Conservation (phyloP, 2,888 invertebrate species). For the Myopa tessellatipennis region DNA sequence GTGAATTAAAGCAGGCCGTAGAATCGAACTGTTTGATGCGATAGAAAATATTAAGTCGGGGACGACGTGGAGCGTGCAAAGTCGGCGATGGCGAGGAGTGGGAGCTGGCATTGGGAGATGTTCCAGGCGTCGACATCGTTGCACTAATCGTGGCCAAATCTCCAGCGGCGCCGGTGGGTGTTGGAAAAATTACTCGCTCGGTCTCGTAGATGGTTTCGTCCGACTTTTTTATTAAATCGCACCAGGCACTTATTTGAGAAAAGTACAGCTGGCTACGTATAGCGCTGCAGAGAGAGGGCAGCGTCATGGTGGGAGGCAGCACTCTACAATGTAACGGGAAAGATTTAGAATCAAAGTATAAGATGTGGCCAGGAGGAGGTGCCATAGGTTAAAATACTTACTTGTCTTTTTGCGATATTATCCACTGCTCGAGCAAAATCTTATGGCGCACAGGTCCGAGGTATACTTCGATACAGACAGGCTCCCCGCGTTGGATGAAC, state of each 20-base stretch:
- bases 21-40: slow-evolving; percentile 65
- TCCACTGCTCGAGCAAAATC: slow-evolving; percentile 68
- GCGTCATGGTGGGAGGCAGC: slow-evolving; percentile 75
- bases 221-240: slow-evolving; percentile 66
- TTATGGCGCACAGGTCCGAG: slow-evolving; percentile 66
- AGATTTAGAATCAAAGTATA: neutral
- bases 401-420: slow-evolving; percentile 66
- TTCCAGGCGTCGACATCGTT: slow-evolving; percentile 37
- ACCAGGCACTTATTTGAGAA: slow-evolving; percentile 96
- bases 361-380: neutral
- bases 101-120: slow-evolving; percentile 36
- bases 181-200: slow-evolving; percentile 65
- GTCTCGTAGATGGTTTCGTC: slow-evolving; percentile 66
- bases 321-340: neutral
- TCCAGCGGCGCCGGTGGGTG: slow-evolving; percentile 57
- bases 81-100: slow-evolving; percentile 38
- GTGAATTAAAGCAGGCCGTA: slow-evolving; percentile 63
- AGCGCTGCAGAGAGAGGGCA: slow-evolving; percentile 87
- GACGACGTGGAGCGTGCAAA: slow-evolving; percentile 49
- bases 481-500: slow-evolving; percentile 64
- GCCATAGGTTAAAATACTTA: slow-evolving; percentile 49
- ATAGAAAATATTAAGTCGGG: slow-evolving; percentile 67
- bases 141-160: slow-evolving; percentile 53
- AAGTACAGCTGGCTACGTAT: slow-evolving; percentile 95
- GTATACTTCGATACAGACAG: slow-evolving; percentile 68